Conservation (phyloP, 2,113 vertebrate genomes). For the Stegostoma tigrinum region DNA sequence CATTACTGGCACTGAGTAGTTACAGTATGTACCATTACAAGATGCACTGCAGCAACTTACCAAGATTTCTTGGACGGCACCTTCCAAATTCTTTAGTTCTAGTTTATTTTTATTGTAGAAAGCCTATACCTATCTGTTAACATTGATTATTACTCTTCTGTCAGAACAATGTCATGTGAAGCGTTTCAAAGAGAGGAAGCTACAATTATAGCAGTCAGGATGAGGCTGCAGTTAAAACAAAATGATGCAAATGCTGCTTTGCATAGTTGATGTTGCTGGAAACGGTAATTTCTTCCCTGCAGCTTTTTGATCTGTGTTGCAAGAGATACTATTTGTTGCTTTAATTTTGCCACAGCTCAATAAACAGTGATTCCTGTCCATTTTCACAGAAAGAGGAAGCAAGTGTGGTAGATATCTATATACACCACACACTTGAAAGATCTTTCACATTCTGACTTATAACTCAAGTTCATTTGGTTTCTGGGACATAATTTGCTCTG, state of each 20-base stretch:
- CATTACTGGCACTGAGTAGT: neutral
- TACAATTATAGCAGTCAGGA: neutral
- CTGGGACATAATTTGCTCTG: neutral
- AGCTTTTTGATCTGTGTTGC: neutral
- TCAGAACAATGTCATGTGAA: neutral
- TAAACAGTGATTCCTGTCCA: conserved; percentile 15
- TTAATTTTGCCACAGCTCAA: neutral
- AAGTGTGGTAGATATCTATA: neutral
- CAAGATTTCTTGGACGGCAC: neutral
- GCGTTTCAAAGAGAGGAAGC: neutral
- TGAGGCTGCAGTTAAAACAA: neutral
- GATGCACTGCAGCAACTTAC: neutral
- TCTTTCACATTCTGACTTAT: too few species aligned
- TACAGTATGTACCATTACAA: too few species aligned
- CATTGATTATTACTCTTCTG: neutral
- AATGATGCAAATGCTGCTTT: neutral
- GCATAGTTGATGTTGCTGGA: neutral
- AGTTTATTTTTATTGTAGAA: neutral
- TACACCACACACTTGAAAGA: neutral
- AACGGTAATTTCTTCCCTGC: neutral
- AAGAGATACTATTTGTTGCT: neutral
- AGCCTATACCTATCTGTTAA: neutral
- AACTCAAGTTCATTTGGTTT: neutral
- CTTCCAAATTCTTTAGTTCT: neutral
- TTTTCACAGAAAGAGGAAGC: neutral